A percentile compares a stretch with the other conserved stretches of the same genome.
Conservation (phyloP, 2,113 vertebrate genomes). For the Sylvia atricapilla region DNA sequence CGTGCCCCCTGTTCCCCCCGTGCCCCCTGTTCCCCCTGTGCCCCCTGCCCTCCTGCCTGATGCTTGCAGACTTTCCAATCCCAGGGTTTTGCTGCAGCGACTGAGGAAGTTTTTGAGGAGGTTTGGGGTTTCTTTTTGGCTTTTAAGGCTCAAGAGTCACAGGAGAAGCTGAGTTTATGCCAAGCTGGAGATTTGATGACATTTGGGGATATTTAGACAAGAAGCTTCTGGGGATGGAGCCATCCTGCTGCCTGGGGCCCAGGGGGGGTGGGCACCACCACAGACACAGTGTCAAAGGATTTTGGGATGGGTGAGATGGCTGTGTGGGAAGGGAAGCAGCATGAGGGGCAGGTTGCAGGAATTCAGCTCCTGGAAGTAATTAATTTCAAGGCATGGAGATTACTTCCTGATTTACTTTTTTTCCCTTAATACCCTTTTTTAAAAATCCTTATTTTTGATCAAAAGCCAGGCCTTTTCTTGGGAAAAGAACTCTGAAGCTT, state of each 20-base stretch:
- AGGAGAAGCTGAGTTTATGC: not conserved
- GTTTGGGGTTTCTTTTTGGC: not conserved
- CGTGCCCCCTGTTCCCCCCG: too few species aligned
- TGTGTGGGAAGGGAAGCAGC: not conserved
- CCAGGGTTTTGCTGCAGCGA: not conserved
- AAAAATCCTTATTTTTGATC: not conserved
- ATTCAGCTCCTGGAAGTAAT: not conserved
- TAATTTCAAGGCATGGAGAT: not conserved
- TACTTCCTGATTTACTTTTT: not conserved
- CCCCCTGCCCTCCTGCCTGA: not conserved
- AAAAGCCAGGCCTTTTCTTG: not conserved
- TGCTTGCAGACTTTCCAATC: not conserved
- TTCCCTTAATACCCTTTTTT: not conserved
- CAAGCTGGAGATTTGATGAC: not conserved
- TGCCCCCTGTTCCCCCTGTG: not conserved
- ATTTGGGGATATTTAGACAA: not conserved
- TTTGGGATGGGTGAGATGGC: not conserved
- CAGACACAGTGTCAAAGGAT: rapidly evolving
- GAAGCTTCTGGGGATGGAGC: not conserved
- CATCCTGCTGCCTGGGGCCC: not conserved
- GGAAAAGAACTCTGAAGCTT: not conserved
- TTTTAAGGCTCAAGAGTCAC: not conserved
- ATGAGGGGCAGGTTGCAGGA: not conserved
- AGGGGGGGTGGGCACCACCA: not conserved
- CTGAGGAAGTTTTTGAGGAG: not conserved